Percentiles rank a stretch among this genome's conserved stretches.
phyloP scores from a whole-genome alignment of 2,113 vertebrate genomes.

The Columba livia region DNA sequence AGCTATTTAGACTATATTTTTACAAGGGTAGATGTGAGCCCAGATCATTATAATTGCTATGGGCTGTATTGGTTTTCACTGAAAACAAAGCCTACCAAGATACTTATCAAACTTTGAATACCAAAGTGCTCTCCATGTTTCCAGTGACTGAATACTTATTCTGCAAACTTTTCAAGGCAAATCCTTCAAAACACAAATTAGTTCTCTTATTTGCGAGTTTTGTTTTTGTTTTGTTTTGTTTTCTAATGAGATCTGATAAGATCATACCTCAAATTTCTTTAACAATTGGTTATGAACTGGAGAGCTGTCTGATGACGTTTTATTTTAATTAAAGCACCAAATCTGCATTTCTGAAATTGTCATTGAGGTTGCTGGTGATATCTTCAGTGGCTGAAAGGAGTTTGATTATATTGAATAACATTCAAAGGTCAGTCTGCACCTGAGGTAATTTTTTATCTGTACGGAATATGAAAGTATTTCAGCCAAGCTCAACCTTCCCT shows the following conservation, averaged over 20 bases:
- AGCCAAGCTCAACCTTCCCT: not conserved
- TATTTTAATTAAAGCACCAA: not conserved
- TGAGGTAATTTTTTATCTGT: not conserved
- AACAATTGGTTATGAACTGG: not conserved
- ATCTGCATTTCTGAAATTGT: not conserved
- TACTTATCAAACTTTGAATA: not conserved
- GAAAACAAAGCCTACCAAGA: not conserved
- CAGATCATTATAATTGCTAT: not conserved
- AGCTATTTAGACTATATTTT: not conserved
- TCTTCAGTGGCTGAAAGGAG: not conserved
- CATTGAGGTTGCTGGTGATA: not conserved
- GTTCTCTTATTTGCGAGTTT: not conserved
- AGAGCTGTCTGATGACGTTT: not conserved
- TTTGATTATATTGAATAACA: not conserved
- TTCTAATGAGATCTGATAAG: not conserved
- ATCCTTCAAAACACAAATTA: not conserved
- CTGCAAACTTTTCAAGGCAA: not conserved
- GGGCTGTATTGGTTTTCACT: not conserved
- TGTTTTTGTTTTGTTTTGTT: no score
- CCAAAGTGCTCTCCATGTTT: not conserved
- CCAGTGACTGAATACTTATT: not conserved
- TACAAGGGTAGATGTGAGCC: not conserved
- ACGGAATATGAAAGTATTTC: not conserved
- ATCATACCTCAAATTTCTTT: not conserved
- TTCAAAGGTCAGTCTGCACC: not conserved